phyloP scores from a whole-genome alignment of 2,113 vertebrate species.

The Cygnus buccinator region DNA sequence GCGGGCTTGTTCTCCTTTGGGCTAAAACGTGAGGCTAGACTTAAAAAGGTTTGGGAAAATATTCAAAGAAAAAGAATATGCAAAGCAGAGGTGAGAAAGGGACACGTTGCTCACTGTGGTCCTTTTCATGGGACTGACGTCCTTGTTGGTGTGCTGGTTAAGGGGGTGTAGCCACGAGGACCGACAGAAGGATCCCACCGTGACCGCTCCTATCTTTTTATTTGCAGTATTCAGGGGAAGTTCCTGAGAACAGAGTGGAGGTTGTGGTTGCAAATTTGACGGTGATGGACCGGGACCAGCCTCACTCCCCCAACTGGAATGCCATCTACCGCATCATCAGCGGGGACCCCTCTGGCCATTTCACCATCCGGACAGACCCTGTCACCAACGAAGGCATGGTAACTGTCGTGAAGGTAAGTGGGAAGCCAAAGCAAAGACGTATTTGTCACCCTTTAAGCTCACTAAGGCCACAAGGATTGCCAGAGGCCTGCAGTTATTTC shows the following conservation, averaged over 20 bases:
- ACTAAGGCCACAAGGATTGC: neutral
- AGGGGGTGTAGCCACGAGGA: neutral
- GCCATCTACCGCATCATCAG: conserved; percentile 93
- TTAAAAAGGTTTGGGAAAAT: neutral
- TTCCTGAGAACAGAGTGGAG: conserved; percentile 91
- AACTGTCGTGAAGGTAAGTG: conserved; percentile 91
- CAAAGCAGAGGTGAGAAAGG: neutral
- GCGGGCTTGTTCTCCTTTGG: neutral
- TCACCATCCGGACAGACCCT: conserved; percentile 90
- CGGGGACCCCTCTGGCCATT: conserved; percentile 89
- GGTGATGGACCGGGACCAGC: conserved; percentile 91
- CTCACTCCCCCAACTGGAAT: conserved; percentile 94
- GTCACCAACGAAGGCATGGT: conserved; percentile 93
- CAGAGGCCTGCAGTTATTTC: neutral
- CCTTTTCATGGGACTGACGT: neutral
- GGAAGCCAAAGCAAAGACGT: rapidly evolving
- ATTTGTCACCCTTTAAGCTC: neutral
- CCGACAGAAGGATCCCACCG: rapidly evolving
- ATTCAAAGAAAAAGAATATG: neutral
- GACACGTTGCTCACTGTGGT: rapidly evolving
- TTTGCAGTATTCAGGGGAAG: conserved; percentile 89
- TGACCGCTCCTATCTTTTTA: neutral
- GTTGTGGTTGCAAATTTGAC: conserved; percentile 91
- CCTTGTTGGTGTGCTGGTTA: rapidly evolving
- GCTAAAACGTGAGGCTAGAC: neutral